Percentiles rank a stretch among this genome's conserved stretches.
phyloP scores from a whole-genome alignment of 2,113 vertebrate species.

The Gobius niger region DNA sequence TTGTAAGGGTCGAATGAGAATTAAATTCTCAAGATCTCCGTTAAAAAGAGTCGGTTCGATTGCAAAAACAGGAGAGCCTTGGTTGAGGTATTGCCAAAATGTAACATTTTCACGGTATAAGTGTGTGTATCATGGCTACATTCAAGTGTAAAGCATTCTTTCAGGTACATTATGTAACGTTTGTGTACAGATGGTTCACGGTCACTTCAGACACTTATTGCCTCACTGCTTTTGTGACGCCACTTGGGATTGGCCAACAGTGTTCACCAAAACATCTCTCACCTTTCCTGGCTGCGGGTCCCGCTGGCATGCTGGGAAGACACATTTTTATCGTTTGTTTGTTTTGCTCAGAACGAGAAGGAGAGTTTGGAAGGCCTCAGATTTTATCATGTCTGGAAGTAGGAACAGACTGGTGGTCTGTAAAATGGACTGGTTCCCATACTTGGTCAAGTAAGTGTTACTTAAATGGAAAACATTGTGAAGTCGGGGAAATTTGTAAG shows the following conservation, averaged over 20 bases:
- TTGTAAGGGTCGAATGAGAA: too few species aligned
- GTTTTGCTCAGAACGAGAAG: constrained; percentile 29
- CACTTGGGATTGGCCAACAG: constrained; percentile 17
- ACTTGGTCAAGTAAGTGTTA: constrained; percentile 13
- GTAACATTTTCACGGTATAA: background rate
- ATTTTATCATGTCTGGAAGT: constrained; percentile 21
- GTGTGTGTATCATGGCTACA: background rate
- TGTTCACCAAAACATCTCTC: background rate
- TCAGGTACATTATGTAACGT: constrained; percentile 22
- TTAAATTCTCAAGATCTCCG: too few species aligned
- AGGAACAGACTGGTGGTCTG: constrained; percentile 14
- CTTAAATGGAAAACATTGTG: background rate
- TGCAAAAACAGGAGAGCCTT: too few species aligned
- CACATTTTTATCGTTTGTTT: constrained; percentile 49
- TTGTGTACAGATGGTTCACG: constrained; percentile 46
- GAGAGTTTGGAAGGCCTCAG: background rate
- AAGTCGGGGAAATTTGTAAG: background rate
- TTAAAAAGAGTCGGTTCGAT: too few species aligned
- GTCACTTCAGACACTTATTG: constrained; percentile 40
- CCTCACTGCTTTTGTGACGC: constrained; percentile 6
- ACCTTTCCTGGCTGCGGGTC: constrained; percentile 10
- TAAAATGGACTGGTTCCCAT: constrained; percentile 33
- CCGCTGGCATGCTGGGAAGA: constrained; percentile 37
- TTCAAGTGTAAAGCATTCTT: constrained; percentile 5
- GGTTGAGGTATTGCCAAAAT: too few species aligned